These are phyloP conservation scores for Trichopoda pennipes DNA, from an alignment of 2,888 invertebrate species.

Conservation along the genomic window DNA sequence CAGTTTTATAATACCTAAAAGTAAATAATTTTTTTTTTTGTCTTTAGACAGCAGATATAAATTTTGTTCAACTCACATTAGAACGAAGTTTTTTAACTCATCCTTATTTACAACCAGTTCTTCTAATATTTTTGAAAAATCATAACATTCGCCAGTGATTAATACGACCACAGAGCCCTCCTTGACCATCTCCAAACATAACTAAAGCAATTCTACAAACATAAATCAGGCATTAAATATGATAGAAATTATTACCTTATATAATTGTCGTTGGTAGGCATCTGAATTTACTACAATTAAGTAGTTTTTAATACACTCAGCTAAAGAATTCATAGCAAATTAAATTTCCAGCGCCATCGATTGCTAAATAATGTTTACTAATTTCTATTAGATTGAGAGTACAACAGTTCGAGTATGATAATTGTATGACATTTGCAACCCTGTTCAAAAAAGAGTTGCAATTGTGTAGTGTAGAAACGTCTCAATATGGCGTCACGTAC, in stretches of 20 bases:
- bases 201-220: conserved; percentile 49
- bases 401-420: no score
- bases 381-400: no score
- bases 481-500: conserved; percentile 61
- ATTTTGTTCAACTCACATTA: conserved; percentile 63
- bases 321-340: conserved; percentile 53
- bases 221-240: not conserved
- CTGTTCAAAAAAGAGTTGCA: not conserved
- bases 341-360: not conserved
- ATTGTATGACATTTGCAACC: not conserved
- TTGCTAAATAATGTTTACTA: not conserved
- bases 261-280: conserved; percentile 46
- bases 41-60: not conserved
- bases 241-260: conserved; percentile 40
- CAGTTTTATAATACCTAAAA: conserved; percentile 49
- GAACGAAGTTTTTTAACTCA: conserved; percentile 66
- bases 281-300: conserved; percentile 28
- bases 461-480: conserved; percentile 25
- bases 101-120: conserved; percentile 61
- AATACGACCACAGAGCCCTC: conserved; percentile 54
- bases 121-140: conserved; percentile 50
- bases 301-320: conserved; percentile 45
- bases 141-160: conserved; percentile 41
- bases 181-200: conserved; percentile 69
- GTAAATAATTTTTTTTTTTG: not conserved